phyloP scores from a whole-genome alignment of 2,113 vertebrate species.

The Siniperca chuatsi region DNA sequence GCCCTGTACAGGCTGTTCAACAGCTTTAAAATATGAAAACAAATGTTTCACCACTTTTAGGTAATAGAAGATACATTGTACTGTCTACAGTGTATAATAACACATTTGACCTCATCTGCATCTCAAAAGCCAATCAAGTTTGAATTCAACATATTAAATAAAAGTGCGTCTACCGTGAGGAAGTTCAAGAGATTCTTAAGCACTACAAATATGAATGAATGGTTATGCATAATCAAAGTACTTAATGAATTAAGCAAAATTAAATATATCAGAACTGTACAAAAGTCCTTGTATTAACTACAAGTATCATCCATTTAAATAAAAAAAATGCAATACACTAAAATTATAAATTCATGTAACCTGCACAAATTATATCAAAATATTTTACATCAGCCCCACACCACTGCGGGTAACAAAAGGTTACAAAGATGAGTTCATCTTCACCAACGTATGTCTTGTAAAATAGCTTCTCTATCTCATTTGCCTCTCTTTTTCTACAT shows the following conservation, averaged over 20 bases:
- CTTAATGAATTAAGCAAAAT: not conserved
- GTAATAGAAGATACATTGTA: not conserved
- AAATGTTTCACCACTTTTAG: not conserved
- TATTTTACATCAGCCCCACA: not conserved
- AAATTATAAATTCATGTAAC: not conserved
- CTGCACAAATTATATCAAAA: conserved; percentile 15
- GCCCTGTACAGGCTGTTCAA: not conserved
- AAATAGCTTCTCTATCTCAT: not conserved
- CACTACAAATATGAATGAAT: not conserved
- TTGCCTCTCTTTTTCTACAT: not conserved
- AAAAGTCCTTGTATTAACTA: not conserved
- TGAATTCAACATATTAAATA: not conserved
- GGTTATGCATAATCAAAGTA: conserved; percentile 3
- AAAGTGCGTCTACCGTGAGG: not conserved
- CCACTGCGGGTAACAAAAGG: not conserved
- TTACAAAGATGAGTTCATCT: not conserved
- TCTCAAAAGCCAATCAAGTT: not conserved
- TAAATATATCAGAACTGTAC: not conserved
- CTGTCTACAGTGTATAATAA: not conserved
- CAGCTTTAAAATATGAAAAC: conserved; percentile 2
- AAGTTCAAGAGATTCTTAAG: not conserved
- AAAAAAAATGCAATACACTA: not conserved
- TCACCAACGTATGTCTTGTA: not conserved
- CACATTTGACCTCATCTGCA: not conserved
- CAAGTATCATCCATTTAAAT: conserved; percentile 12